Percentiles rank a stretch among this genome's conserved stretches.
Evolutionary conservation across 2,888 invertebrate species (phyloP).

Genomic region (Carterocephalus palaemon): DNA sequence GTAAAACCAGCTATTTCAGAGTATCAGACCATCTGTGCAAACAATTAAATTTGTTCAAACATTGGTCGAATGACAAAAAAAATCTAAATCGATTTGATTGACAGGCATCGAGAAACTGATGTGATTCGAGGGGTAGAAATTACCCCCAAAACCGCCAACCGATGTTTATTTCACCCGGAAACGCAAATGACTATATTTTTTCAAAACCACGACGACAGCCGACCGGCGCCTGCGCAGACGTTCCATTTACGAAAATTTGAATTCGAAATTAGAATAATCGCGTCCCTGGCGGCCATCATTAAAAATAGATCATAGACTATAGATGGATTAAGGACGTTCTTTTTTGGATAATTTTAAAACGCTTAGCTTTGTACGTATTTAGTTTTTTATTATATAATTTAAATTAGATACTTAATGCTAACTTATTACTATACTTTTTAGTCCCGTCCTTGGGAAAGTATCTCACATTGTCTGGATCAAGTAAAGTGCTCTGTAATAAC

Average conservation of each 20-base stretch:
- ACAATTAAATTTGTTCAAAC: conserved; percentile 8
- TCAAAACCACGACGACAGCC: conserved; percentile 58
- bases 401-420: conserved; percentile 6
- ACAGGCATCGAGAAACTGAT: conserved; percentile 17
- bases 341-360: conserved; percentile 51
- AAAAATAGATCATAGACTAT: conserved; percentile 68
- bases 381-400: conserved; percentile 10
- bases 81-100: conserved; percentile 24
- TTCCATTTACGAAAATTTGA: conserved; percentile 49
- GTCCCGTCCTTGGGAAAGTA: conserved; percentile 12
- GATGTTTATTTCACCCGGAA: conserved; percentile 44
- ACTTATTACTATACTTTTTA: not conserved
- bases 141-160: conserved; percentile 35
- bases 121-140: conserved; percentile 29
- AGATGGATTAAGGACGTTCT: conserved; percentile 27
- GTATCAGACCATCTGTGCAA: conserved; percentile 12
- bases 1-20: too few species aligned
- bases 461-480: too few species aligned
- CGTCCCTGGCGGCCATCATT: conserved; percentile 60
- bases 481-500: too few species aligned
- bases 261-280: conserved; percentile 64
- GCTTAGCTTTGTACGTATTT: conserved; percentile 40
- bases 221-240: conserved; percentile 51
- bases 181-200: conserved; percentile 49
- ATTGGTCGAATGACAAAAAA: conserved; percentile 1